These are phyloP conservation scores for Rhimphoctona megacephalus DNA, from an alignment of 2,888 invertebrate genomes.

Conservation along the genomic window DNA sequence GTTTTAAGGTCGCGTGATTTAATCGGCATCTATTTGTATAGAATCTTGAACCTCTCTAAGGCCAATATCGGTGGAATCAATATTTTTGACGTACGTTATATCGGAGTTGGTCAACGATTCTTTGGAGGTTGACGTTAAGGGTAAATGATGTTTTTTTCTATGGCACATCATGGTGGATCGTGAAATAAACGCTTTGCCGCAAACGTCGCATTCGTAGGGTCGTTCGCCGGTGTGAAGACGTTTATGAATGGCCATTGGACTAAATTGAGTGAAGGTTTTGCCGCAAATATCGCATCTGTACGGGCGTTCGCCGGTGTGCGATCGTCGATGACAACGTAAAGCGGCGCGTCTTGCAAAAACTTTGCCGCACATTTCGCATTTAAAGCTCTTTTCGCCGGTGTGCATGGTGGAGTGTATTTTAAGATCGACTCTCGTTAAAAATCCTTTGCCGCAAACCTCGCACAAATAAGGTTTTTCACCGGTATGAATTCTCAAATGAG, in stretches of 20 bases:
- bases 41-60: slow-evolving; percentile 73
- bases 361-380: slow-evolving; percentile 88
- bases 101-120: slow-evolving; percentile 72
- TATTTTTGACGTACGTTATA: slow-evolving; percentile 38
- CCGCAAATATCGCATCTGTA: slow-evolving; percentile 88
- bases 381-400: slow-evolving; percentile 88
- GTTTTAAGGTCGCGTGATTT: slow-evolving; percentile 43
- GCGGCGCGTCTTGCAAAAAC: slow-evolving; percentile 88
- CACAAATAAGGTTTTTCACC: slow-evolving; percentile 88
- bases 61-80: slow-evolving; percentile 70
- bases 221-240: slow-evolving; percentile 88
- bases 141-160: slow-evolving; percentile 85
- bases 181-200: slow-evolving; percentile 87
- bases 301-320: slow-evolving; percentile 87
- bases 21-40: slow-evolving; percentile 75
- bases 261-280: slow-evolving; percentile 88
- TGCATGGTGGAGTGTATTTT: slow-evolving; percentile 88
- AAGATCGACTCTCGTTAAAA: slow-evolving; percentile 87
- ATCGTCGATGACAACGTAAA: slow-evolving; percentile 86
- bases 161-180: slow-evolving; percentile 88
- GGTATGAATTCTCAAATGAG: slow-evolving; percentile 87
- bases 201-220: slow-evolving; percentile 87
- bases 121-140: slow-evolving; percentile 63
- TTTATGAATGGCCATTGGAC: slow-evolving; percentile 88
- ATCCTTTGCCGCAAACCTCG: slow-evolving; percentile 88